These are phyloP conservation scores for Chlorocebus sabaeus DNA, from an alignment of 2,113 vertebrate genomes.

Conservation along the genomic window DNA sequence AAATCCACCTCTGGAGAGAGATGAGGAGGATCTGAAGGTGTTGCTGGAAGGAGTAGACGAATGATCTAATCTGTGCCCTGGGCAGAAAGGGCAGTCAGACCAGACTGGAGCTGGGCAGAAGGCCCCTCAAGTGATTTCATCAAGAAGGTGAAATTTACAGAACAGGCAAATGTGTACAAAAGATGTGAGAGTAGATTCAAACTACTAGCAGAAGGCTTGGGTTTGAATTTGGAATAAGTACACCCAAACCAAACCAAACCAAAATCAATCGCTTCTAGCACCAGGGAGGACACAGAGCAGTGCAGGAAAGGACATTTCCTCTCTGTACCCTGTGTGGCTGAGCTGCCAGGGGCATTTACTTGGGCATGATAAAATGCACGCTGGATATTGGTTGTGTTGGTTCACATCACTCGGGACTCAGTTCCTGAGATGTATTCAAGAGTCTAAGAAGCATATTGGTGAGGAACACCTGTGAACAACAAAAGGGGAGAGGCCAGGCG, in stretches of 20 bases:
- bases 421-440: not conserved
- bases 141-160: not conserved
- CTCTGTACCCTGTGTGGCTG: fast-evolving
- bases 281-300: not conserved
- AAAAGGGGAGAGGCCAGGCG: not conserved
- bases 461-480: not conserved
- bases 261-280: not conserved
- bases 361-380: not conserved
- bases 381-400: not conserved
- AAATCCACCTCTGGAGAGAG: not conserved
- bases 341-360: not conserved
- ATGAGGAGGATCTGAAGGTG: not conserved
- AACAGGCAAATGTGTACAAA: not conserved
- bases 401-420: not conserved
- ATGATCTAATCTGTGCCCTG: not conserved
- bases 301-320: too few species aligned
- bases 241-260: not conserved
- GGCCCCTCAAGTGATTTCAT: not conserved
- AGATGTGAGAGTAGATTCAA: not conserved
- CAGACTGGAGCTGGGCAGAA: not conserved
- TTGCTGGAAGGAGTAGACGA: not conserved
- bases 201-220: not conserved
- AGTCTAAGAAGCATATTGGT: not conserved
- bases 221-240: not conserved
- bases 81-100: not conserved